These are phyloP conservation scores for Syritta pipiens DNA, from an alignment of 2,888 invertebrate genomes.

Conservation along the genomic window DNA sequence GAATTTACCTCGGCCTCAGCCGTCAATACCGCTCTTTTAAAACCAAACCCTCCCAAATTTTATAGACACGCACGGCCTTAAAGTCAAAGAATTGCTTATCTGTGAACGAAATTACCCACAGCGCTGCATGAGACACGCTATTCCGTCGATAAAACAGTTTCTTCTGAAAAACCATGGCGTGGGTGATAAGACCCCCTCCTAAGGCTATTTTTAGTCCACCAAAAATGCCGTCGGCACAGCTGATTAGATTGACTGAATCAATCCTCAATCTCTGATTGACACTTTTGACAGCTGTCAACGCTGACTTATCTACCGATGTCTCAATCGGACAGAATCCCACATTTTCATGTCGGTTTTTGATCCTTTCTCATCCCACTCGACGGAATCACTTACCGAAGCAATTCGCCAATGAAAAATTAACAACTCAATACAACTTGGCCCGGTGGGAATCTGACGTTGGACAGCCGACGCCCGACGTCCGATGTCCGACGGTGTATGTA, in stretches of 20 bases:
- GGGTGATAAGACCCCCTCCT: no score
- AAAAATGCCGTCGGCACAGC: slow-evolving; percentile 1
- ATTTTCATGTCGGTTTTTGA: not conserved
- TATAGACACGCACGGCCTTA: no score
- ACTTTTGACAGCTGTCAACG: slow-evolving; percentile 30
- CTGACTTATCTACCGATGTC: not conserved
- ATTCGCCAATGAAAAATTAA: slow-evolving; percentile 44
- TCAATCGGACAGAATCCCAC: not conserved
- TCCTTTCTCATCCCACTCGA: not conserved
- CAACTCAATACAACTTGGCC: slow-evolving; percentile 36
- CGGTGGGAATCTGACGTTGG: not conserved
- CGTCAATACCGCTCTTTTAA: no score
- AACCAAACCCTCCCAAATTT: no score
- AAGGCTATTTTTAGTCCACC: not conserved
- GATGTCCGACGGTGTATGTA: not conserved
- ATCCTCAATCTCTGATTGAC: slow-evolving; percentile 36
- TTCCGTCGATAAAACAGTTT: no score
- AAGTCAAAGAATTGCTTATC: no score
- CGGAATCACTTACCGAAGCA: slow-evolving; percentile 8
- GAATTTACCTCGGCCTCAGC: no score
- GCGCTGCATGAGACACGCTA: no score
- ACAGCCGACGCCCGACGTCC: not conserved
- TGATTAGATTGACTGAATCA: not conserved
- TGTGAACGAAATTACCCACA: no score
- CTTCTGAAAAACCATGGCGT: no score